These are phyloP conservation scores for Dascillus cervinus DNA, from an alignment of 2,888 invertebrate genomes.

Conservation along the genomic window DNA sequence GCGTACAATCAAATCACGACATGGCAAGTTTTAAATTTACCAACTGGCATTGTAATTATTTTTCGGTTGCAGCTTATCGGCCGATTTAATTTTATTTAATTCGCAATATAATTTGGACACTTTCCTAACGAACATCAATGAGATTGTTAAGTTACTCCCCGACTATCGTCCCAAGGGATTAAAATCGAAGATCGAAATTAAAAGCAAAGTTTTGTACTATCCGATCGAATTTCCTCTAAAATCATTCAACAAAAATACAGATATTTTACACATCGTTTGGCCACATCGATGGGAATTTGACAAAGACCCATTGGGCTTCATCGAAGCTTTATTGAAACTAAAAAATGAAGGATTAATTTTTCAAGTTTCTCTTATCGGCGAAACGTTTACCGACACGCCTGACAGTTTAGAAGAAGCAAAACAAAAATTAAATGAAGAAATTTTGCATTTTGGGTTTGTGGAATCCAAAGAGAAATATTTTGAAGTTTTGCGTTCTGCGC, in stretches of 20 bases:
- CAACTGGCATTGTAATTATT: neutral
- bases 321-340: conserved; percentile 46
- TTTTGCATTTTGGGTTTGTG: conserved; percentile 55
- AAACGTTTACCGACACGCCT: conserved; percentile 53
- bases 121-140: conserved; percentile 53
- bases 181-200: conserved; percentile 47
- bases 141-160: conserved; percentile 57
- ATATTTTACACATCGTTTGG: conserved; percentile 56
- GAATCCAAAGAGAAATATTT: conserved; percentile 50
- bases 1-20: conserved; percentile 68
- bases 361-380: conserved; percentile 54
- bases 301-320: conserved; percentile 61
- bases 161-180: conserved; percentile 54
- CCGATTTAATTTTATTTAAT: conserved; percentile 63
- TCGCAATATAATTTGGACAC: conserved; percentile 61
- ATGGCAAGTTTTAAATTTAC: conserved; percentile 42
- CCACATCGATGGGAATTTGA: conserved; percentile 75
- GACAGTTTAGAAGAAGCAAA: conserved; percentile 51
- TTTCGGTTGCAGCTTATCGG: conserved; percentile 49
- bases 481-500: conserved; percentile 46
- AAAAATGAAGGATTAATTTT: conserved; percentile 49
- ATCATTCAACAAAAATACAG: neutral
- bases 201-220: conserved; percentile 53
- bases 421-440: conserved; percentile 40
- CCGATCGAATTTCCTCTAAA: conserved; percentile 46